Evolutionary conservation across 2,797 vertebrate genomes (phyloP), one percentile per base, ranked within the genome.

Genomic region (Morus bassanus): DNA sequence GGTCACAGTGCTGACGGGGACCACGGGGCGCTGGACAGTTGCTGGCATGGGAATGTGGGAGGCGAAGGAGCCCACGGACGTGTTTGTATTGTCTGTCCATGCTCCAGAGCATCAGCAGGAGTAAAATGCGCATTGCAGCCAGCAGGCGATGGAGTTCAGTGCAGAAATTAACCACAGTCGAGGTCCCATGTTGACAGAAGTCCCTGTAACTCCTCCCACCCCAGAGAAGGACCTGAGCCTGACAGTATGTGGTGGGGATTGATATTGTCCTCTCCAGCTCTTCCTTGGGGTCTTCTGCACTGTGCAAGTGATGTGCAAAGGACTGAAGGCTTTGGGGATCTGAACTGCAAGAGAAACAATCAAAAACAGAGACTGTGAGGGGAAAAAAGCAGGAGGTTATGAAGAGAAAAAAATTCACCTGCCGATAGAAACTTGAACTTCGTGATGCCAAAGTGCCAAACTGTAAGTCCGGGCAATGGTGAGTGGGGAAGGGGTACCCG

Each of bases 21-120:
- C 12, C 3, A 3, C 0, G 3, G 39, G 19, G 45, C 1, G 0
- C 10, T 45, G 51, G n/a, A 9, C 8, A 5, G 50, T 41, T 3
- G 3, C 41, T 68, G 48, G 15, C 0, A 0, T 19, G 39, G 31
- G 50, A 43, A 5, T 6, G 6, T 0, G 2, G 53, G 9, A 46
- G 21, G 18, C 61, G 77, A 64, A 33, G 60, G 45, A 72, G 14
- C 7, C 69, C 46, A 35, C 27, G 12, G 54, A 30, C 2, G 5
- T 10, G 37, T 53, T 61, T 24, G 12, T 61, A 2, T 17, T 76
- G 21, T 17, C 21, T 33, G 25, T 25, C 31, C 11, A 21, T 0
- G 1, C 45, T 54, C 12, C 1, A 2, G 18, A 16, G n/a, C 67
- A 30, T 30, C 7, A 2, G 16, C 50, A 69, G 41, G 25, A 82